A percentile compares a stretch with the other conserved stretches of the same genome.
These are phyloP conservation scores for Aphidius gifuensis DNA, from an alignment of 1,140 invertebrate genomes.

Conservation along the genomic window DNA sequence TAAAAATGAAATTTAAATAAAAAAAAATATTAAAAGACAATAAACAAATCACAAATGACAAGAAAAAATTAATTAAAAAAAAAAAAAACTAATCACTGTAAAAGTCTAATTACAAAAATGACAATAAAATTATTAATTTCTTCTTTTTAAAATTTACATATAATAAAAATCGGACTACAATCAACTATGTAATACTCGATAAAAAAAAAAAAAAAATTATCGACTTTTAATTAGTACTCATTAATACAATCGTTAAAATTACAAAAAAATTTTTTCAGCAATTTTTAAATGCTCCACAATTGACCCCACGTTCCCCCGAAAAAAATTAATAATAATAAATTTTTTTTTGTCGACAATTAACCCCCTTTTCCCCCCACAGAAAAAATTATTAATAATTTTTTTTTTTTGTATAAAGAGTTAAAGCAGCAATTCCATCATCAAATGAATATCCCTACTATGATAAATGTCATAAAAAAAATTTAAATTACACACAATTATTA, in stretches of 20 bases:
- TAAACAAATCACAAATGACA: neutral
- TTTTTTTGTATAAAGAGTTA: conserved; percentile 33
- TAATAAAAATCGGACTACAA: neutral
- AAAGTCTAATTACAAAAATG: too few relatives aligned
- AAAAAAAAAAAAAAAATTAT: too few relatives aligned
- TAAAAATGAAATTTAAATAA: neutral
- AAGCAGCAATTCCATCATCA: conserved; percentile 36
- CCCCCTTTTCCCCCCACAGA: neutral
- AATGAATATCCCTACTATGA: conserved; percentile 46
- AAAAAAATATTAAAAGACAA: neutral
- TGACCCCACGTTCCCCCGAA: too few relatives aligned
- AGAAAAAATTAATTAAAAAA: too few relatives aligned
- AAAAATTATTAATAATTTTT: neutral
- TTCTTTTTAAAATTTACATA: neutral
- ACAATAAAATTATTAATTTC: neutral
- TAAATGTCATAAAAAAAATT: conserved; percentile 40
- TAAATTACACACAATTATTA: conserved; percentile 36
- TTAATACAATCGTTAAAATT: too few relatives aligned
- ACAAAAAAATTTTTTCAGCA: too few relatives aligned
- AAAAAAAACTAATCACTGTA: neutral
- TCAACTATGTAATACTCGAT: too few relatives aligned
- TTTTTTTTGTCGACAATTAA: too few relatives aligned
- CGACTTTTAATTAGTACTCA: too few relatives aligned
- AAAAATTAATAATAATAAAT: too few relatives aligned
- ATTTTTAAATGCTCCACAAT: too few relatives aligned